Base-by-base conservation (phyloP, 2,797 vertebrate genomes). In the Antennarius maculatus region DNA sequence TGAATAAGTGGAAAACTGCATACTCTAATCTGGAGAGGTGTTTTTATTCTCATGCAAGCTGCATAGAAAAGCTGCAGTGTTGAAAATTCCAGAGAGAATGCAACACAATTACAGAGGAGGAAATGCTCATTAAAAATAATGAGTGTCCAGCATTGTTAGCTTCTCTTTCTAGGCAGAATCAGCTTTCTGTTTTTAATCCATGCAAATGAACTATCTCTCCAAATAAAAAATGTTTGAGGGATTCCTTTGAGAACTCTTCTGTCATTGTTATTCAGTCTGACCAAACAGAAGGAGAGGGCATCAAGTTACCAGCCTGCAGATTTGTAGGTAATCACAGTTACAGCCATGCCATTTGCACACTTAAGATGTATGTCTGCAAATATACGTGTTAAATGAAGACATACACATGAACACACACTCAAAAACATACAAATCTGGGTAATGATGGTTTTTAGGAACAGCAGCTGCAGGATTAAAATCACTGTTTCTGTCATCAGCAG, bases 121-220 rank as follows among this genome's bases (percentile, higher is more conserved):
- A 54, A 56, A 54, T 5, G 52, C 52, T 86, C 49, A 55, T 23
- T 3, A 28, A 42, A 79, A 75, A 61, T 45, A 47, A 69, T 71
- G 18, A 10, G 28, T 71, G 54, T 67, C 43, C 65, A 48, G 18
- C 34, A 53, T 54, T 74, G 66, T 71, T 55, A 77, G 57, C 7
- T 50, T 64, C 50, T 57, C 41, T 23, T 23, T 49, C 70, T 50
- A 74, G 79, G 75, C 66, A 4, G 61, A 75, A 85, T 85, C 79
- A 77, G 54, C 65, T 79, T 74, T 72, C 69, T 70, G 68, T 72
- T 67, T 85, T 77, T 74, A 74, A 72, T 77, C 71, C 69, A 66
- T 74, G 71, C 67, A 76, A 80, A 87, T 73, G 74, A 56, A 59
- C 62, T 66, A 71, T 77, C 72, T 23, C 52, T 50, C 53, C 53